Evolutionary conservation across 2,797 vertebrate species (phyloP), one percentile per base, ranked within the genome.

Genomic region (Enteromius afrohamiltoni): DNA sequence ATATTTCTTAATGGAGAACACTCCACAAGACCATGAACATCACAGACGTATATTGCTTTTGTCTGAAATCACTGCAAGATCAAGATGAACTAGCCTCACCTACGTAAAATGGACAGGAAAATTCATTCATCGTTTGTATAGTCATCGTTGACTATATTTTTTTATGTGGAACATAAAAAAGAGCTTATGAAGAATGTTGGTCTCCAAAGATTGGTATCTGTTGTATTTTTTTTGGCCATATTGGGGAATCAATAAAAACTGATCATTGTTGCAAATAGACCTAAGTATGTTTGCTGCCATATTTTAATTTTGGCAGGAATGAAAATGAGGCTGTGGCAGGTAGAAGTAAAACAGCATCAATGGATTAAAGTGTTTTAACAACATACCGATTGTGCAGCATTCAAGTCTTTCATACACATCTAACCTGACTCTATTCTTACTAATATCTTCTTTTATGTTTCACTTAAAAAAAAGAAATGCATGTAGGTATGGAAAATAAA

Each of bases 1-100:
- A 58, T 75, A 42, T 69, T n/a, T 37, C 69, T 93, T 91, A 91
- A 92, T 90, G 91, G 67, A 90, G 64, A 65, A 80, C n/a, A n/a
- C 31, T 55, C 31, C 23, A 68, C 53, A 26, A 64, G 82, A 73
- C 58, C 53, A 60, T 64, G 86, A 87, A 86, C 58, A 37, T 23
- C 16, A 62, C 31, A 60, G 62, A n/a, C 6, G 4, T 17, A n/a
- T 51, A 77, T 31, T 70, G 51, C 13, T 53, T 79, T 14, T 70
- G 51, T 58, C 34, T 71, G 26, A 37, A 62, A 45, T 37, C 49
- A 55, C 21, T 34, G 49, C 49, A 75, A 55, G 49, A 55, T 37
- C 71, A 53, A 37, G 19, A 34, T 34, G 21, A 74, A 74, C 29
- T 74, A 53, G 47, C 11, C 13, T 76, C 1, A 26, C n/a, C 13